phyloP scores from a whole-genome alignment of 53 echinoderm and acorn worm species.

The Arbacia lixula region DNA sequence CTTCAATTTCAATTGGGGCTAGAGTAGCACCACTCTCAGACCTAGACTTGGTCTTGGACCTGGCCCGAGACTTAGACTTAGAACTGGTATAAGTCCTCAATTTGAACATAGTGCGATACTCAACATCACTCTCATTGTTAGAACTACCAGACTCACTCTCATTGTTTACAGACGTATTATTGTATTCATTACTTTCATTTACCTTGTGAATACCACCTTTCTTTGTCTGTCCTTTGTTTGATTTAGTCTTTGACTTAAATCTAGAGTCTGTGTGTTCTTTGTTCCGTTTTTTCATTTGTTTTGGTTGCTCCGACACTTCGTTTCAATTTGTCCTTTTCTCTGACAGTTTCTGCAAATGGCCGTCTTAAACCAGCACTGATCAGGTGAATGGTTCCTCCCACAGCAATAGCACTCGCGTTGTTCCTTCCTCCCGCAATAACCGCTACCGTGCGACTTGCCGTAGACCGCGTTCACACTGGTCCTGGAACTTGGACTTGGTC shows the following conservation, averaged over 20 bases:
- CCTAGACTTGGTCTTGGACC: background rate
- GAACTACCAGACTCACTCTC: slow-evolving; percentile 4
- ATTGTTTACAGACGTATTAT: background rate
- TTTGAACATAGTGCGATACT: slow-evolving; percentile 13
- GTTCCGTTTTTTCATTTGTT: background rate
- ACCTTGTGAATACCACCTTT: slow-evolving; percentile 9
- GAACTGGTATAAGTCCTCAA: background rate
- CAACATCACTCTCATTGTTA: slow-evolving; percentile 9
- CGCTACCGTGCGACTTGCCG: background rate
- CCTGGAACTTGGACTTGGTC: background rate
- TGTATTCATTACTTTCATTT: background rate
- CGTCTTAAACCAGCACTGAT: background rate
- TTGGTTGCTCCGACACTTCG: slow-evolving; percentile 10
- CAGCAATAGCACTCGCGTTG: background rate
- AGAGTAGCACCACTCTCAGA: slow-evolving; percentile 6
- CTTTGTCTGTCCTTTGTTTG: background rate
- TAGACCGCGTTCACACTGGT: background rate
- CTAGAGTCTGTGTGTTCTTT: slow-evolving; percentile 9
- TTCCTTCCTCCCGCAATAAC: background rate
- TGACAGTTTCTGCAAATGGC: background rate
- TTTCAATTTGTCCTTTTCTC: slow-evolving; percentile 15
- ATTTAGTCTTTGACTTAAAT: background rate
- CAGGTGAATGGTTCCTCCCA: background rate
- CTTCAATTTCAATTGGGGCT: slow-evolving; percentile 20
- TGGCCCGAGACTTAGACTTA: background rate